Percentiles rank a stretch among this genome's conserved stretches.
These are phyloP conservation scores for Reticulitermes lucifugus DNA, from an alignment of 2,888 invertebrate species.

Conservation along the genomic window DNA sequence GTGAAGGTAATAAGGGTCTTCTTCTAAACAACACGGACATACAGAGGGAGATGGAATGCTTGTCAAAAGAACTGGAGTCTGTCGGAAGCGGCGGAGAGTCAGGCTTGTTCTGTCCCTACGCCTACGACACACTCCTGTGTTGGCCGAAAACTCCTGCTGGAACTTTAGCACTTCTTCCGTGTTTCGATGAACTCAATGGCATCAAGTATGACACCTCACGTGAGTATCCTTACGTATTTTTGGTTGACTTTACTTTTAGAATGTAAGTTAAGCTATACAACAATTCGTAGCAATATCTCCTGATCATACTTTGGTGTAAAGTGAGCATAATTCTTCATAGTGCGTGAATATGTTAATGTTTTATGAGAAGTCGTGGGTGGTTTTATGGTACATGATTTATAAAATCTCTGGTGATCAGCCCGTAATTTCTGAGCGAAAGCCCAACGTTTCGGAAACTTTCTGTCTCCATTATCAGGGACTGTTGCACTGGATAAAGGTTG, in stretches of 20 bases:
- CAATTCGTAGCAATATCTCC: too few relatives aligned
- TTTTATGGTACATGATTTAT: too few relatives aligned
- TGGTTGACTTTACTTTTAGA: neutral
- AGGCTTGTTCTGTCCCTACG: constrained; percentile 69
- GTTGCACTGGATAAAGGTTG: too few relatives aligned
- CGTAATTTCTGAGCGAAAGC: too few relatives aligned
- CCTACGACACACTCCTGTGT: constrained; percentile 82
- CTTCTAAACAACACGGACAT: neutral
- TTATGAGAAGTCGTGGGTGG: too few relatives aligned
- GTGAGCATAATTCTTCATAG: too few relatives aligned
- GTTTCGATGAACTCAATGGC: constrained; percentile 83
- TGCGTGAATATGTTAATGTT: too few relatives aligned
- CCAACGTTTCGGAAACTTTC: too few relatives aligned
- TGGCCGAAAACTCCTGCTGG: constrained; percentile 85
- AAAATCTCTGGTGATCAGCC: too few relatives aligned
- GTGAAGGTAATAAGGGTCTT: neutral
- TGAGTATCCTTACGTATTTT: constrained; percentile 70
- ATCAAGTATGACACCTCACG: constrained; percentile 84
- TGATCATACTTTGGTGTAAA: too few relatives aligned
- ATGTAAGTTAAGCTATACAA: too few relatives aligned
- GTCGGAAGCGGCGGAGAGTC: neutral
- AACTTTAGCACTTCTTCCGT: constrained; percentile 76
- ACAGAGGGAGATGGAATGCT: neutral
- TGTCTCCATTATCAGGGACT: too few relatives aligned
- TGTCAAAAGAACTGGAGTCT: neutral